These are phyloP conservation scores for Saturnia japonica DNA, from an alignment of 2,888 invertebrate genomes.

Conservation along the genomic window DNA sequence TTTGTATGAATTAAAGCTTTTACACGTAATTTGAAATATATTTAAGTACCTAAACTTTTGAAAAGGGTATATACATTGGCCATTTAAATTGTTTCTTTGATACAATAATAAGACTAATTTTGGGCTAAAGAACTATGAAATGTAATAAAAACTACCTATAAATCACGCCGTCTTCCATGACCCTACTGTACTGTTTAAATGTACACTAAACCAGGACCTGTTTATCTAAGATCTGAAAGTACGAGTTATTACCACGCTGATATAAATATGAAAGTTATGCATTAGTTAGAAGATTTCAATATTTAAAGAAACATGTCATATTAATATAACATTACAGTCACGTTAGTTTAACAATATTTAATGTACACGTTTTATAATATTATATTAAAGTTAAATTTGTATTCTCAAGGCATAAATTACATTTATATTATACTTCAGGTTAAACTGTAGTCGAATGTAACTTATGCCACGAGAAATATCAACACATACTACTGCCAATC, in stretches of 20 bases:
- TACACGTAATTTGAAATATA: not conserved
- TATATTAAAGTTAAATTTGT: slow-evolving; percentile 11
- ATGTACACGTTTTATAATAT: slow-evolving; percentile 26
- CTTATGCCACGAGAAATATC: slow-evolving; percentile 29
- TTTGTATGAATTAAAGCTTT: not conserved
- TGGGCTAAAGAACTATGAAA: not conserved
- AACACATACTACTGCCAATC: slow-evolving; percentile 41
- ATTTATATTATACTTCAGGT: not conserved
- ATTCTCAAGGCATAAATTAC: not conserved
- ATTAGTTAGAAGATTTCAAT: not conserved
- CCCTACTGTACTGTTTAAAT: not conserved
- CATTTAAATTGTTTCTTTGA: not conserved
- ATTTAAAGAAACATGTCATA: not conserved
- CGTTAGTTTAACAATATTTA: slow-evolving; percentile 47
- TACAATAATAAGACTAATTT: not conserved
- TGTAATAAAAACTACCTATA: not conserved
- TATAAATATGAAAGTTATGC: not conserved
- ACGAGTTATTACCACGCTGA: not conserved
- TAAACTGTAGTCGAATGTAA: not conserved
- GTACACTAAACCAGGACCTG: not conserved
- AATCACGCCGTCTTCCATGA: slow-evolving; percentile 1
- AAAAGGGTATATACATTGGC: not conserved
- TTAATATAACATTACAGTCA: slow-evolving; percentile 25
- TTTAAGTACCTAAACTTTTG: not conserved
- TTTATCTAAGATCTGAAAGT: not conserved